Evolutionary conservation across 1,140 invertebrate species (phyloP), one percentile per base, ranked within the genome.

Genomic region (Zaprionus ghesquierei): DNA sequence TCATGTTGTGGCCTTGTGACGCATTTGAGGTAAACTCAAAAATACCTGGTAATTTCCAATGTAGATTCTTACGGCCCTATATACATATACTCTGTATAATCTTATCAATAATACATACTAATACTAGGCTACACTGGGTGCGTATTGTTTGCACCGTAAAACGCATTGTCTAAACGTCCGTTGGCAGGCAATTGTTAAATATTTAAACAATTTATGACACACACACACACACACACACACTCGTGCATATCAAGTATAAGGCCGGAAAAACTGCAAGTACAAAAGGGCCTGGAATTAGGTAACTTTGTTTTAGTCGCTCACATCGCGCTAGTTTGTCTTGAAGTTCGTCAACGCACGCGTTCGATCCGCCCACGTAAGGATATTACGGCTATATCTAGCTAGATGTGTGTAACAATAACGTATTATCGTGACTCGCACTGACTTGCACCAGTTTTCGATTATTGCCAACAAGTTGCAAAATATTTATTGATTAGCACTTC

Each of bases 141-240:
- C 55, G 82, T 50, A 53, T 46, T 74, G 66, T 61, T 81, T 69
- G 75, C 75, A 44, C 41, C 51, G 62, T 53, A 29, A 63, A 64
- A 70, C 65, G 66, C 50, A 62, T 69, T 75, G 73, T 81, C 54
- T 81, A 61, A 41, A 68, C 66, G 68, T 78, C 60, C 84, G 75
- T 77, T 84, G 76, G 73, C 84, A 82, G 69, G 63, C 84, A 77
- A 84, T 87, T 84, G 84, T 82, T 84, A 75, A 87, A 87, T 87
- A 89, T 87, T 87, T 84, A 80, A 87, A 87, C 84, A 87, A 89
- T 80, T 87, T 79, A 89, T 87, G 80, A 82, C 70, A 77, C 70
- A 71, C 49, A 29, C 12, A 50, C 55, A 59, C 33, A 59, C 23
- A 38, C 22, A 59, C 15, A 31, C 18, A 71, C n/a, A 25, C 20